Evolutionary conservation across 2,888 invertebrate genomes (phyloP).

Genomic region (Phortica okadai): DNA sequence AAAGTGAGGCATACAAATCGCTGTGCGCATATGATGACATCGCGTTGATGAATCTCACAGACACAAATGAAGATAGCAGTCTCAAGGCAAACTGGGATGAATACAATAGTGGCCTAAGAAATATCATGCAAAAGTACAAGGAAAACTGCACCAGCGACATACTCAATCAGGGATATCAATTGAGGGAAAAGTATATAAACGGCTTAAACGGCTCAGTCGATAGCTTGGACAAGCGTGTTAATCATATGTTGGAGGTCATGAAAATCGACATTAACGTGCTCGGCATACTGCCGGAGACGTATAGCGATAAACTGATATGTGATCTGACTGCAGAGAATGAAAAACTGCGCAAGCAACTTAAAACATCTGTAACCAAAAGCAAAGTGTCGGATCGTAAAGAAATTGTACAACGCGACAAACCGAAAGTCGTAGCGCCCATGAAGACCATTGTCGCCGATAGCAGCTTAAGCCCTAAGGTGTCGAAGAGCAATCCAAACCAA

Average conservation of each 20-base stretch:
- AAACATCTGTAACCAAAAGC: conserved; percentile 41
- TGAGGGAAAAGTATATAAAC: conserved; percentile 44
- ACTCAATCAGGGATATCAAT: conserved; percentile 36
- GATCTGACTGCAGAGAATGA: conserved; percentile 51
- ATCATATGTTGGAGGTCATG: conserved; percentile 53
- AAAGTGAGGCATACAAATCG: conserved; percentile 51
- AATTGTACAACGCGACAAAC: too few species aligned
- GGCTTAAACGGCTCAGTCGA: conserved; percentile 41
- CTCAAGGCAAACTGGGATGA: conserved; percentile 31
- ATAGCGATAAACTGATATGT: conserved; percentile 42
- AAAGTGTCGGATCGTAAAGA: background rate
- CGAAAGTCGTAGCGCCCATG: too few species aligned
- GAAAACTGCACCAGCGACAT: conserved; percentile 39
- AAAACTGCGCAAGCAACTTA: conserved; percentile 51
- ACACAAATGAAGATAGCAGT: background rate
- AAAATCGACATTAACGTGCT: background rate
- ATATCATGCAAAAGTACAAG: conserved; percentile 49
- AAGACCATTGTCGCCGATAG: too few species aligned
- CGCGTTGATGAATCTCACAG: conserved; percentile 17
- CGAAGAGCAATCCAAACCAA: too few species aligned
- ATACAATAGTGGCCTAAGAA: conserved; percentile 43
- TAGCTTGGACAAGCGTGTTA: conserved; percentile 49
- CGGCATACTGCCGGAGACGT: conserved; percentile 40
- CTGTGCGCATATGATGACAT: conserved; percentile 46
- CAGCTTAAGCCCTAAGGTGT: too few species aligned